Base-by-base conservation (phyloP, 2,888 invertebrate genomes). In the Zhengitettix transpicula region DNA sequence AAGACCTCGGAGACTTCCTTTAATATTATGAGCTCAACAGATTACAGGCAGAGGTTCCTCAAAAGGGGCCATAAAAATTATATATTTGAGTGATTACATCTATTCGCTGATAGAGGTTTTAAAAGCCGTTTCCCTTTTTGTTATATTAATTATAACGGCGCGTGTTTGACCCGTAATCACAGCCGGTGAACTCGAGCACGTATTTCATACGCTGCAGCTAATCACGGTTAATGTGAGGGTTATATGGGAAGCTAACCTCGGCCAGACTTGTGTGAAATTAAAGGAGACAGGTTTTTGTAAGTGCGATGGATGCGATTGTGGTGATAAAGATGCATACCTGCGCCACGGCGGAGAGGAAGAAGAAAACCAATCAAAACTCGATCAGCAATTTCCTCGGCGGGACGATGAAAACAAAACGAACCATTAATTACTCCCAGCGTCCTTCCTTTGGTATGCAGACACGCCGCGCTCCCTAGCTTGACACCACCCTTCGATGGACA, bases 331-430 rank as follows among this genome's bases (percentile, higher is more conserved):
- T n/a, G 47, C 47, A n/a, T 28, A 28, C 28, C 28, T 28, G 28
- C 28, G 28, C 28, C 28, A 28, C 28, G 47, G 47, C 47, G 47
- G 14, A 47, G 12, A n/a, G 40, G 47, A 52, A 42, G 61, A 40
- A 60, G 60, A 57, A 58, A 60, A 59, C 62, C 62, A 62, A 62
- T 62, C 62, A 62, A 60, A 62, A 60, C 59, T 60, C 62, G 60
- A 62, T 62, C 60, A 62, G 62, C 60, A 62, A 62, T 62, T 60
- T 62, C 59, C 62, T 61, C 42, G 60, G 58, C 56, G 62, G 60
- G 58, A 53, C 57, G 62, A 62, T 62, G 58, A 60, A 62, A 62
- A 62, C 62, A 62, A 60, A 62, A 60, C 62, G 58, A 58, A 55
- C 59, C 62, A 60, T 62, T 62, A 62, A 62, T 62, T 62, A 62